Conservation (phyloP, 2,797 vertebrate genomes). For the Hypotaenidia okinawae region DNA sequence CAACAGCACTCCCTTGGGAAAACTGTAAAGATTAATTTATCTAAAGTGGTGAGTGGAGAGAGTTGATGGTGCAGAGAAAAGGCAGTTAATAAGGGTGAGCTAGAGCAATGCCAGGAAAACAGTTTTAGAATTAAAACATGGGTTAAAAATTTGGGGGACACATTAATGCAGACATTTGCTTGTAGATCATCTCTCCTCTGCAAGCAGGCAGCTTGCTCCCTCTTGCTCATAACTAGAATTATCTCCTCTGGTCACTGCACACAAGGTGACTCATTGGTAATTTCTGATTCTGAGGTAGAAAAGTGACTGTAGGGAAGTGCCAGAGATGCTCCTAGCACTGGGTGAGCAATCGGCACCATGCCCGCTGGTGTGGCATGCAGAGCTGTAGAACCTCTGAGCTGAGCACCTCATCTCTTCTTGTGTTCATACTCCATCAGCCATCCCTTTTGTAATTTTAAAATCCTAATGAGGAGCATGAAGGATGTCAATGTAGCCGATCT, state of each 20-base stretch:
- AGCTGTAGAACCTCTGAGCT: not conserved
- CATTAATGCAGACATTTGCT: not conserved
- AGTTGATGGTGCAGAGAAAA: not conserved
- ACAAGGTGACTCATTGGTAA: not conserved
- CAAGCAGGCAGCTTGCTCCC: not conserved
- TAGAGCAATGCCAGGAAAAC: not conserved
- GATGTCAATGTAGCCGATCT: not conserved
- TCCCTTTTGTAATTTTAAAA: not conserved
- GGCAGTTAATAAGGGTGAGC: not conserved
- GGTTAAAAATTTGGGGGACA: not conserved
- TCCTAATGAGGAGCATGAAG: not conserved
- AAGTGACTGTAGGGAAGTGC: not conserved
- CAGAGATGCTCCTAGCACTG: not conserved
- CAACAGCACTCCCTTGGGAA: not conserved
- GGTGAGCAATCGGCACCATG: not conserved
- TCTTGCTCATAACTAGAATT: slow-evolving; percentile 14
- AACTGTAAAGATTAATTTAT: not conserved
- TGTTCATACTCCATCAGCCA: not conserved
- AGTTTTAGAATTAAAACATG: not conserved
- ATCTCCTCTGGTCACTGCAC: not conserved
- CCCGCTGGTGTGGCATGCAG: not conserved
- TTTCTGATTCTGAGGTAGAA: not conserved
- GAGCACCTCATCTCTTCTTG: not conserved
- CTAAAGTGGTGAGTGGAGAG: not conserved
- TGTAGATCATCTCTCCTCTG: not conserved